phyloP scores from a whole-genome alignment of 2,113 vertebrate species.

The Alaudala cheleensis region DNA sequence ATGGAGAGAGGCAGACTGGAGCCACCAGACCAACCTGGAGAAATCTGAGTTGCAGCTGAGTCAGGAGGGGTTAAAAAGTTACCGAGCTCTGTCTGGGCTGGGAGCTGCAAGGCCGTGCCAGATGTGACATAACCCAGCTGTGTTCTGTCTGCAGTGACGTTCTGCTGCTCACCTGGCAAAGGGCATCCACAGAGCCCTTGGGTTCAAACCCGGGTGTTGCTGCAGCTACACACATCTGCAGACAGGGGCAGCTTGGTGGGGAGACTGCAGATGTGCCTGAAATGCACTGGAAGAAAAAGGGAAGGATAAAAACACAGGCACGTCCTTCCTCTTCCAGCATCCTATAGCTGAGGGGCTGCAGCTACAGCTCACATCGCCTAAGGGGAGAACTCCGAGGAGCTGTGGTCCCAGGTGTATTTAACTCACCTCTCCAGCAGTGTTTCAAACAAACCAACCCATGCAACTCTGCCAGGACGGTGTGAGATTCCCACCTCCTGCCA shows the following conservation, averaged over 20 bases:
- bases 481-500: neutral
- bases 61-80: neutral
- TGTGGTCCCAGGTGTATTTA: neutral
- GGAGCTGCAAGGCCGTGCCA: neutral
- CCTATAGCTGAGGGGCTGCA: neutral
- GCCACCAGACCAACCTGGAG: neutral
- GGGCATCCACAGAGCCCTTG: neutral
- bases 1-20: neutral
- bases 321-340: neutral
- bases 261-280: neutral
- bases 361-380: neutral
- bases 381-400: neutral
- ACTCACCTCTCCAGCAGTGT: neutral
- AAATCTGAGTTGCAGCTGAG: neutral
- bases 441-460: neutral
- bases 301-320: neutral
- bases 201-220: neutral
- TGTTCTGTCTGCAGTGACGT: rapidly evolving
- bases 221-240: neutral
- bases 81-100: rapidly evolving
- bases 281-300: neutral
- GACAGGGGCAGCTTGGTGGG: neutral
- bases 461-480: rapidly evolving
- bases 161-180: neutral
- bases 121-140: neutral